Evolutionary conservation across 2,797 vertebrate genomes (phyloP).

Genomic region (Ceyx erithaca): DNA sequence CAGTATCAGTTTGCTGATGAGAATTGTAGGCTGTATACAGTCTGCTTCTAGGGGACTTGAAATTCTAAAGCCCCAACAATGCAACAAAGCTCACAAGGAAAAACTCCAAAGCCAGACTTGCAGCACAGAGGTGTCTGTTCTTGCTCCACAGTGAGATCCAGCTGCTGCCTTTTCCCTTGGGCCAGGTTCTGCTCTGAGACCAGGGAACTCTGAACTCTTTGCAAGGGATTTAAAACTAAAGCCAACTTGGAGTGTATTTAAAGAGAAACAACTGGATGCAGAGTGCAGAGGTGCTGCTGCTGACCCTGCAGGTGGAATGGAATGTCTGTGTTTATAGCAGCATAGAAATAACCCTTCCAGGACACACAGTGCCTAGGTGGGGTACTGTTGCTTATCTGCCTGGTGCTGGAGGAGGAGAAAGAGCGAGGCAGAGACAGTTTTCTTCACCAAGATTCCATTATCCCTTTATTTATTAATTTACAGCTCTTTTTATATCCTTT

Average conservation of each 20-base stretch:
- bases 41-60: not conserved
- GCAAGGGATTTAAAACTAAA: not conserved
- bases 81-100: not conserved
- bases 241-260: not conserved
- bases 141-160: not conserved
- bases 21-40: not conserved
- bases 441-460: no score
- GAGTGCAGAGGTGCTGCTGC: fast-evolving
- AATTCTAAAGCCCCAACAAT: not conserved
- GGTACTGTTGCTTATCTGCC: no score
- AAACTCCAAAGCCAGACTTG: not conserved
- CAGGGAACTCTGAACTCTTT: not conserved
- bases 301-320: not conserved
- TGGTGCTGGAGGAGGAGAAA: no score
- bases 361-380: not conserved
- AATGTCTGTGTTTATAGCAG: slow-evolving; percentile 1
- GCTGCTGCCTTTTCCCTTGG: not conserved
- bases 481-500: no score
- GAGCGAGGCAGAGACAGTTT: no score
- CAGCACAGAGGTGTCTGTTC: not conserved
- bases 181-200: not conserved
- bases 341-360: not conserved
- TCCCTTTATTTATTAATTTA: no score
- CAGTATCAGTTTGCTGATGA: not conserved
- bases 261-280: not conserved